Evolutionary conservation across 2,888 invertebrate genomes (phyloP), one percentile per base, ranked within the genome.

Genomic region (Andrena camellia): DNA sequence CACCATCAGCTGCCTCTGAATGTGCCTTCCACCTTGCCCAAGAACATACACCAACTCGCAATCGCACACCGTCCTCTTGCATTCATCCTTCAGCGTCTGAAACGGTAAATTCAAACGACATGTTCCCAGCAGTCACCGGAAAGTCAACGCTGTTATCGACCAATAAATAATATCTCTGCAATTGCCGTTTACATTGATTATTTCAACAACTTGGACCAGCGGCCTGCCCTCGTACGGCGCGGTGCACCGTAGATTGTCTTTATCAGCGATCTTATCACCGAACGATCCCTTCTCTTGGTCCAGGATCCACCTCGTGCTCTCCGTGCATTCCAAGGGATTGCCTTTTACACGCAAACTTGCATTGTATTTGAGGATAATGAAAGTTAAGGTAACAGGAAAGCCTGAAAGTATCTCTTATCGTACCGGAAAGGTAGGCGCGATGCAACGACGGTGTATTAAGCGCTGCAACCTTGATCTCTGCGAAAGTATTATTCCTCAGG

Each of bases 281-380:
- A 95, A 94, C 0, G 95, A 95, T 77, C 94, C 95, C 78, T 94
- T 94, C 20, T 94, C 94, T 77, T 95, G 94, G 92, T 96, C 95
- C 48, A 96, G 94, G 71, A 96, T 94, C 97, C 97, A 97, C 80
- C 95, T 95, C 29, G 96, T 92, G 10, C 96, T 95, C 5, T 95
- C 95, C 88, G 95, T 96, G 90, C 95, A 97, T 93, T 96, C 96
- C 96, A 96, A 96, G 91, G 95, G 95, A 93, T 97, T 96, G 91
- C 95, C 97, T 97, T 87, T 2, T 26, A 4, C 4, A 6, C 59
- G 71, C 3, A 17, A 59, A 29, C 57, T 17, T 10, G 3, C 17
- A 54, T 50, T 48, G 0, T 13, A 29, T 5, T 26, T 4, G n/a
- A 1, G 5, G 17, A 29, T 20, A 52, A 63, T 0, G 0, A 10